Percentiles rank a stretch among this genome's conserved stretches.
These are phyloP conservation scores for Pteruthius melanotis DNA, from an alignment of 2,113 vertebrate genomes.

Conservation along the genomic window DNA sequence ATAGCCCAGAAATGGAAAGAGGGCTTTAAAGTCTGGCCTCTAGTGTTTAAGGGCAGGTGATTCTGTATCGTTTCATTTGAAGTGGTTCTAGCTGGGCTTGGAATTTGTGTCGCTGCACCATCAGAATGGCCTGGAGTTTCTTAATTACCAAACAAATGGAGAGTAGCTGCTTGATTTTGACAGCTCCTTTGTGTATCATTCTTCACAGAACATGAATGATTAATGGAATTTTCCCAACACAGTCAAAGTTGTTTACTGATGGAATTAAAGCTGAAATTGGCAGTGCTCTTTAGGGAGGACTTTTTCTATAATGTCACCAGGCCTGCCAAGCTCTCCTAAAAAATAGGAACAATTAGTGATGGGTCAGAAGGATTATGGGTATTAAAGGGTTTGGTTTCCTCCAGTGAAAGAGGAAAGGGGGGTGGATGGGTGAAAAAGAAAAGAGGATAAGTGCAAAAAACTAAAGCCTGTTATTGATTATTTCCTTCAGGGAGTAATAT, in stretches of 20 bases:
- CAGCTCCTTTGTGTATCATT: constrained; percentile 78
- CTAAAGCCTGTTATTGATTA: neutral
- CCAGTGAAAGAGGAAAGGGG: neutral
- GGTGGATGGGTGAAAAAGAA: neutral
- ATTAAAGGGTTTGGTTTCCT: constrained; percentile 46
- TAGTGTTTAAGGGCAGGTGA: constrained; percentile 26
- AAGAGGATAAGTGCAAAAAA: neutral
- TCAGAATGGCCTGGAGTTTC: constrained; percentile 68
- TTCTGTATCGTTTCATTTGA: constrained; percentile 4
- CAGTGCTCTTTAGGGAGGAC: constrained; percentile 73
- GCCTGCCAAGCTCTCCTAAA: constrained; percentile 71
- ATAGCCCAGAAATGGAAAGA: neutral
- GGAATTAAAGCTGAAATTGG: constrained; percentile 78
- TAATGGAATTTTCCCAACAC: constrained; percentile 81
- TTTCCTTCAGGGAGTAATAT: neutral
- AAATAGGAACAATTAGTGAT: constrained; percentile 70
- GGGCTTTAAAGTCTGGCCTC: neutral
- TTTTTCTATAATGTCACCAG: constrained; percentile 69
- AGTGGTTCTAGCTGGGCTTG: constrained; percentile 39
- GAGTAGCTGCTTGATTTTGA: constrained; percentile 71
- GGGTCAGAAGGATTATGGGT: constrained; percentile 47
- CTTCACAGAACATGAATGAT: constrained; percentile 79
- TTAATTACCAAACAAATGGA: constrained; percentile 80
- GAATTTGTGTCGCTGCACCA: constrained; percentile 59
- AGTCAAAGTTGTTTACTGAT: constrained; percentile 79